Percentiles rank a stretch among this genome's conserved stretches.
Evolutionary conservation across 2,113 vertebrate genomes (phyloP).

Genomic region (Erpornis zantholeuca): DNA sequence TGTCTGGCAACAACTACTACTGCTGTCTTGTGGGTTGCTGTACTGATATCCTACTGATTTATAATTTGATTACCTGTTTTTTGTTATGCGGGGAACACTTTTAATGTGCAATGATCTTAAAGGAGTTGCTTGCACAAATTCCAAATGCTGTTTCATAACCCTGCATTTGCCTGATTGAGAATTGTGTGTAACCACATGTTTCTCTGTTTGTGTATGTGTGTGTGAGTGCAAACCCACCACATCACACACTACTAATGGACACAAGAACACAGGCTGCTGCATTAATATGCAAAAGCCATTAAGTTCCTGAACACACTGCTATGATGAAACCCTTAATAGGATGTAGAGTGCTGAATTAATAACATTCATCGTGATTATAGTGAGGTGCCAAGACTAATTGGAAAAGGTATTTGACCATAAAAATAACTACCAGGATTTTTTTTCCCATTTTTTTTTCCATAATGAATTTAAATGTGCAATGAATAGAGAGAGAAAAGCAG

Average conservation of each 20-base stretch:
- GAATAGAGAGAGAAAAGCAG: constrained; percentile 11
- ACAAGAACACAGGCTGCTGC: neutral
- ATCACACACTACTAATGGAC: neutral
- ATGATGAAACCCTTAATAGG: constrained; percentile 50
- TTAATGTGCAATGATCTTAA: neutral
- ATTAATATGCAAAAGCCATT: constrained; percentile 50
- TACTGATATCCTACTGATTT: neutral
- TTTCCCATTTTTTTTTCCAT: constrained; percentile 3
- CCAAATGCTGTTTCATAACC: neutral
- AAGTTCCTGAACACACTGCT: constrained; percentile 15
- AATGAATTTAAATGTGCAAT: constrained; percentile 53
- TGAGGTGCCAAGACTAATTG: constrained; percentile 61
- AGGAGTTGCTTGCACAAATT: neutral
- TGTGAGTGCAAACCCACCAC: neutral
- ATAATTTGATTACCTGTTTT: neutral
- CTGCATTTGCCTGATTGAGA: neutral
- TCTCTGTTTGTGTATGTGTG: neutral
- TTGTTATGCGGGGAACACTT: fast-evolving
- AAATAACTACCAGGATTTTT: constrained; percentile 37
- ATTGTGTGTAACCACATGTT: neutral
- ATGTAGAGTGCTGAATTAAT: constrained; percentile 64
- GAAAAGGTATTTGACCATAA: constrained; percentile 67
- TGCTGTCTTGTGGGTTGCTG: neutral
- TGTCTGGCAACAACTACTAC: neutral
- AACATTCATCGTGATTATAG: constrained; percentile 59